Conservation (phyloP, 2,888 invertebrate genomes). For the Xestia sexstrigata region DNA sequence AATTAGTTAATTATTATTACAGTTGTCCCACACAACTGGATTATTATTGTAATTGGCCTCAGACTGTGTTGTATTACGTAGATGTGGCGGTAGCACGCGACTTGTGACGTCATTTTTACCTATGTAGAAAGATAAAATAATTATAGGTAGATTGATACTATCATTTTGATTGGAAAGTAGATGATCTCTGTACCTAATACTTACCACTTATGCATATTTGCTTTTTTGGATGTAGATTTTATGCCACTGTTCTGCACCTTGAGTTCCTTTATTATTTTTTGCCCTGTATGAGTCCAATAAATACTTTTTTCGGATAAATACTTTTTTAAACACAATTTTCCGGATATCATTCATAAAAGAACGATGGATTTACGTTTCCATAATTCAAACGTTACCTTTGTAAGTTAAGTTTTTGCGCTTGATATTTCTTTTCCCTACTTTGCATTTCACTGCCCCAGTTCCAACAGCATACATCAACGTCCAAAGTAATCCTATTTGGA, state of each 20-base stretch:
- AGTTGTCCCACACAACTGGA: conserved; percentile 16
- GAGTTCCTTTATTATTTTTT: not conserved
- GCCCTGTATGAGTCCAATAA: not conserved
- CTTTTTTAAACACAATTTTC: not conserved
- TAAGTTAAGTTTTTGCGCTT: conserved; percentile 35
- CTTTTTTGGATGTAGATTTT: no score
- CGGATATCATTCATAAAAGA: not conserved
- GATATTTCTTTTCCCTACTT: conserved; percentile 49
- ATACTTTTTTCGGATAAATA: not conserved
- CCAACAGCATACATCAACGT: conserved; percentile 54
- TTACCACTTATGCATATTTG: no score
- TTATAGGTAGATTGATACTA: not conserved
- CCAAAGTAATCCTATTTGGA: conserved; percentile 55
- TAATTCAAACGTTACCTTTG: conserved; percentile 37
- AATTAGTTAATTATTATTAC: conserved; percentile 32
- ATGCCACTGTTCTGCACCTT: not conserved
- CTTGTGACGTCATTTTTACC: conserved; percentile 13
- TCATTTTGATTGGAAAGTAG: not conserved
- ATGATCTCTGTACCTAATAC: no score
- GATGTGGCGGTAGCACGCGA: conserved; percentile 13
- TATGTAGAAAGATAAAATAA: not conserved
- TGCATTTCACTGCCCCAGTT: conserved; percentile 57
- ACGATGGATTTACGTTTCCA: conserved; percentile 19
- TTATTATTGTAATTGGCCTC: conserved; percentile 29
- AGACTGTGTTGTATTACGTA: conserved; percentile 23